These are phyloP conservation scores for Sarcophaga bullata DNA, from an alignment of 1,140 invertebrate species.

Conservation along the genomic window DNA sequence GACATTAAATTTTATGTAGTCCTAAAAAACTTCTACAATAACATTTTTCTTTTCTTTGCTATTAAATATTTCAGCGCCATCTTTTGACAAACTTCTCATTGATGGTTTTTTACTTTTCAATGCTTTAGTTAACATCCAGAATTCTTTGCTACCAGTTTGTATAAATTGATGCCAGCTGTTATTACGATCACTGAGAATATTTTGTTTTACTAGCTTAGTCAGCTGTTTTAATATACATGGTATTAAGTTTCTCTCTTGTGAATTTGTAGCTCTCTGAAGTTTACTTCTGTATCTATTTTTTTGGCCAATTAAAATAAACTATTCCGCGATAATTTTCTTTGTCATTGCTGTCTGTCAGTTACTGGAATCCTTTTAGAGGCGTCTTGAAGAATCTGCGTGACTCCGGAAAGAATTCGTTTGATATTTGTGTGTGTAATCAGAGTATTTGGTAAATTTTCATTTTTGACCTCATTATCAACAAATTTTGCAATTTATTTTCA, in stretches of 20 bases:
- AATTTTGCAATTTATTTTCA: neutral
- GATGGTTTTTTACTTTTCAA: too few species aligned
- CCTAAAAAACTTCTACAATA: neutral
- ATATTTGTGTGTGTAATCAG: neutral
- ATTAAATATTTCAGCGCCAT: too few species aligned
- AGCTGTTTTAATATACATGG: neutral
- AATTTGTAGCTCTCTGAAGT: neutral
- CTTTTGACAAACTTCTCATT: too few species aligned
- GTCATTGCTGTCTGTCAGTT: neutral
- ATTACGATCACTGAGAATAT: neutral
- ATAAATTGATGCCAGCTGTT: neutral
- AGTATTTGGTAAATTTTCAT: too few species aligned
- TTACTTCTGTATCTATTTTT: neutral
- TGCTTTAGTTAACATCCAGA: neutral
- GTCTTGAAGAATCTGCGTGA: neutral
- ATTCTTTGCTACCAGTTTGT: neutral
- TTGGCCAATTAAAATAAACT: neutral
- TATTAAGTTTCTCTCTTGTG: neutral
- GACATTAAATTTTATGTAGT: neutral
- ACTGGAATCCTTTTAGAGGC: slow-evolving; percentile 1
- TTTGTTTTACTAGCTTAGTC: neutral
- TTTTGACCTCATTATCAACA: neutral
- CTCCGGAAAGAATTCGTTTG: too few species aligned
- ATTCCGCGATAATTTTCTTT: neutral
- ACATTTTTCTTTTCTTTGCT: neutral